These are phyloP conservation scores for Drosophila paramelanica DNA, from an alignment of 2,888 invertebrate genomes.

Conservation along the genomic window DNA sequence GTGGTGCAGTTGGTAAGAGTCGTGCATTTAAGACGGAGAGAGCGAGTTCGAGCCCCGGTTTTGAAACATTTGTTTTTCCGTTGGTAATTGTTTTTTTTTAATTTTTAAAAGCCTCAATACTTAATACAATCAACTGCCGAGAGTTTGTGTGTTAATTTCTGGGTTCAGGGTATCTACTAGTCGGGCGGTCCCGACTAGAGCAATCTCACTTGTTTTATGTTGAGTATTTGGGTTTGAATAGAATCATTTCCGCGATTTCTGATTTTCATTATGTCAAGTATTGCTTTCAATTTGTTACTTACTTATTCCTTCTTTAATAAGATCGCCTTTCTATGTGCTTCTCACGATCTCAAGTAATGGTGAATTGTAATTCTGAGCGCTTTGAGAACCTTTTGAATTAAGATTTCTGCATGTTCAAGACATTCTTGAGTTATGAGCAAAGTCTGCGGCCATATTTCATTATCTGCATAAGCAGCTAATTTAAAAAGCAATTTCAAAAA, in stretches of 20 bases:
- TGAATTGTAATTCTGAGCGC: not conserved
- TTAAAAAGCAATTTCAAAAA: conserved; percentile 84
- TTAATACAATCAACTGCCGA: no score
- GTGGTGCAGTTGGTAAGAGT: no score
- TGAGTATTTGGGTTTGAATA: no score
- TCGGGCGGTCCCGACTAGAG: no score
- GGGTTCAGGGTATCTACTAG: no score
- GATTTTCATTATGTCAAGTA: conserved; percentile 5
- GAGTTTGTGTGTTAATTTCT: no score
- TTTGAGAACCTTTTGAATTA: conserved; percentile 5
- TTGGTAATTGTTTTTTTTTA: no score
- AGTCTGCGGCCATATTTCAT: conserved; percentile 56
- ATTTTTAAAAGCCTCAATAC: no score
- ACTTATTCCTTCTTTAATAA: not conserved
- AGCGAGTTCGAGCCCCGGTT: no score
- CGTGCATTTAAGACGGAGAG: no score
- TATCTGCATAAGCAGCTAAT: conserved; percentile 74
- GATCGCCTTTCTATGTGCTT: not conserved
- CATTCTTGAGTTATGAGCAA: conserved; percentile 43
- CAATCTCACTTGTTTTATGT: no score
- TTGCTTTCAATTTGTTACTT: not conserved
- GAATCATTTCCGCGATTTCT: not conserved
- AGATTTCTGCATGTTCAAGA: conserved; percentile 4
- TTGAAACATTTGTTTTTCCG: no score
- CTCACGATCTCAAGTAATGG: not conserved